Conservation (phyloP, 2,888 invertebrate genomes). For the Trichopria drosophilae region DNA sequence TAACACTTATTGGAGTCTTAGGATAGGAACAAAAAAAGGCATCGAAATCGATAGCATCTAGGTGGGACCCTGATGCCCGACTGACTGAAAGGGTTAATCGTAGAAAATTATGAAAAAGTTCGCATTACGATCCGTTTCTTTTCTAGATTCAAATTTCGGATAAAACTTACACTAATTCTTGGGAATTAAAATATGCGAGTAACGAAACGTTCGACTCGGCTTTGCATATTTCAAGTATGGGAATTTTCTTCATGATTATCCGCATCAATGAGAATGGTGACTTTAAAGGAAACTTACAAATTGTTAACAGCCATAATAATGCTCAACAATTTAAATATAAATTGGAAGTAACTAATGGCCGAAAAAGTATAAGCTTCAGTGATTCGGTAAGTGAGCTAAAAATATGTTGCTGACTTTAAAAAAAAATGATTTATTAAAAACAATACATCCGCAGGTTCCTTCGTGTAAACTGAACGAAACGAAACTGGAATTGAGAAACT, state of each 20-base stretch:
- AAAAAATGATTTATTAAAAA: not conserved
- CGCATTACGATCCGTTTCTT: too few species aligned
- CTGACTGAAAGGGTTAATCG: too few species aligned
- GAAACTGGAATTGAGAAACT: too few species aligned
- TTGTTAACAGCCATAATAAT: conserved; percentile 35
- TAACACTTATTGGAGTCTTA: too few species aligned
- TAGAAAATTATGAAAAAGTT: too few species aligned
- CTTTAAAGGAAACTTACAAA: conserved; percentile 36
- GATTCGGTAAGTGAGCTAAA: conserved; percentile 27
- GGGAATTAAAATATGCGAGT: conserved; percentile 6
- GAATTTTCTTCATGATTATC: conserved; percentile 44
- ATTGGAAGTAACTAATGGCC: conserved; percentile 32
- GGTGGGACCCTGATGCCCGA: too few species aligned
- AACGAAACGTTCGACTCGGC: conserved; percentile 34
- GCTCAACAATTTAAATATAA: conserved; percentile 37
- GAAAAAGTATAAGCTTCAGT: conserved; percentile 18
- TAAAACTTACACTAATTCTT: conserved; percentile 2
- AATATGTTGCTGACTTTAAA: not conserved
- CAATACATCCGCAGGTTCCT: conserved; percentile 24
- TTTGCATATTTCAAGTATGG: conserved; percentile 41
- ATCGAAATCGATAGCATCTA: too few species aligned
- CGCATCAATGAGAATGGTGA: conserved; percentile 32
- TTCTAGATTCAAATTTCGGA: too few species aligned
- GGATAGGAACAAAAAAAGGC: too few species aligned
- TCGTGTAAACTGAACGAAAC: conserved; percentile 15